Evolutionary conservation across 2,797 vertebrate species (phyloP).

Genomic region (Parotocinclus haroldoi): DNA sequence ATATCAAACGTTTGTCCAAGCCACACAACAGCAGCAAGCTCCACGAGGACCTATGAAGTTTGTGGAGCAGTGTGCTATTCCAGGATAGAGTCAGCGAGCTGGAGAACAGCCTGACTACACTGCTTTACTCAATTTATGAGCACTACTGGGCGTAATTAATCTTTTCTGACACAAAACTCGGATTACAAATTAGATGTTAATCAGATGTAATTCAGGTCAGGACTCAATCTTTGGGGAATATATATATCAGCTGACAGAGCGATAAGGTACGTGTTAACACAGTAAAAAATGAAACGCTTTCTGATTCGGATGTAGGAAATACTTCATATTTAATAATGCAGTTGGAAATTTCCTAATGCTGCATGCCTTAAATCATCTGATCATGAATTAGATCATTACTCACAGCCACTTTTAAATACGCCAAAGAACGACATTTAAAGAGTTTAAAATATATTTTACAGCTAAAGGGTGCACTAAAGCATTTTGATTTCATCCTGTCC

Average conservation of each 20-base stretch:
- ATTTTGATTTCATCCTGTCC: slow-evolving; percentile 21
- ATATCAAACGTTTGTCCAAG: slow-evolving; percentile 73
- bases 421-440: too few species aligned
- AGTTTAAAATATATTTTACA: slow-evolving; percentile 28
- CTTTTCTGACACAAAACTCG: slow-evolving; percentile 28
- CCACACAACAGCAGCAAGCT: slow-evolving; percentile 71
- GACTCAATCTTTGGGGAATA: slow-evolving; percentile 35
- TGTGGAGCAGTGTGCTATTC: slow-evolving; percentile 32
- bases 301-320: too few species aligned
- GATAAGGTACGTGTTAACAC: slow-evolving; percentile 15
- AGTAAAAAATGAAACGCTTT: not conserved
- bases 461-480: too few species aligned
- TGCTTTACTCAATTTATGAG: slow-evolving; percentile 26
- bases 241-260: slow-evolving; percentile 32
- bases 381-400: too few species aligned
- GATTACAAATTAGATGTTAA: slow-evolving; percentile 24
- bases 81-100: slow-evolving; percentile 41
- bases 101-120: slow-evolving; percentile 33
- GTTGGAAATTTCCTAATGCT: not conserved
- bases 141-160: slow-evolving; percentile 29
- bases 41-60: slow-evolving; percentile 48
- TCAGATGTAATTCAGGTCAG: slow-evolving; percentile 24
- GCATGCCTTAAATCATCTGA: too few species aligned
- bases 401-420: too few species aligned
- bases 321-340: not conserved